Evolutionary conservation across 1,140 invertebrate species (phyloP).

Genomic region (Asobara japonica): DNA sequence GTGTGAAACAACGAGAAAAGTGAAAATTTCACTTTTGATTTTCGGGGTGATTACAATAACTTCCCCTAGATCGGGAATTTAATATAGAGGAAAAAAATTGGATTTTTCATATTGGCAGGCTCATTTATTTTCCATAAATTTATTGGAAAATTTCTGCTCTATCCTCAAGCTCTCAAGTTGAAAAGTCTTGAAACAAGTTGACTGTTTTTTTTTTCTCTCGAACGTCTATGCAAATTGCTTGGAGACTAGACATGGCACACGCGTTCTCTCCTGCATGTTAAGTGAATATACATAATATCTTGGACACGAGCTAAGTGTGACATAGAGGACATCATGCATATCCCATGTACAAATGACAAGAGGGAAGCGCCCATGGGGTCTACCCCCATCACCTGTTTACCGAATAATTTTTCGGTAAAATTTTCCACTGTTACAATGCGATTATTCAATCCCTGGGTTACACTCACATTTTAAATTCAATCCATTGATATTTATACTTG

Average conservation of each 20-base stretch:
- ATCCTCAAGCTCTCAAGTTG: no score
- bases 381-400: neutral
- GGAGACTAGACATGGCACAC: conserved; percentile 16
- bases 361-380: neutral
- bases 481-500: neutral
- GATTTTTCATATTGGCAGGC: no score
- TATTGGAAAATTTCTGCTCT: no score
- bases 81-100: no score
- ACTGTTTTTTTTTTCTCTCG: no score
- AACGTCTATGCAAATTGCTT: conserved; percentile 52
- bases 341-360: neutral
- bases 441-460: neutral
- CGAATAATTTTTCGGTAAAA: neutral
- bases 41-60: no score
- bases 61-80: no score
- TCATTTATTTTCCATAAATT: no score
- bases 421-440: conserved; percentile 1
- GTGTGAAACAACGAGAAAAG: no score
- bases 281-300: neutral
- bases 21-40: no score
- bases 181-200: no score
- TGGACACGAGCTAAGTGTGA: conserved; percentile 16
- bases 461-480: neutral
- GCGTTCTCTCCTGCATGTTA: conserved; percentile 16
- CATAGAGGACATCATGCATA: conserved; percentile 7